Evolutionary conservation across 2,888 invertebrate genomes (phyloP), one percentile per base, ranked within the genome.

Genomic region (Cinara cedri): DNA sequence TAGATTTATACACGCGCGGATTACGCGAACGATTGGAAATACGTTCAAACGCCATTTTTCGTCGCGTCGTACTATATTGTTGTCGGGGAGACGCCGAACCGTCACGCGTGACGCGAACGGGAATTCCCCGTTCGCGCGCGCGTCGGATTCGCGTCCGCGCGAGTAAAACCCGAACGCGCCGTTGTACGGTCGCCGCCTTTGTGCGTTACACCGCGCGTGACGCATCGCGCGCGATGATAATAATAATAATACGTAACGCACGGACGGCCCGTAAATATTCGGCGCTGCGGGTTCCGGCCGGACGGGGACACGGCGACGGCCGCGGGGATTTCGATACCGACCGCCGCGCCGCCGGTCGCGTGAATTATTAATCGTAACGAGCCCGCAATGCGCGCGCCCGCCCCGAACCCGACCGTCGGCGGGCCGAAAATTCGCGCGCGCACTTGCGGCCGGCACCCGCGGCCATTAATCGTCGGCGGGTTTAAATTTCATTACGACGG

Each of bases 341-440:
- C 63, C n/a, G 42, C 42, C 19, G 19, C 55, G 16, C 62, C 34
- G 34, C 34, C 19, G 54, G 65, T 19, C 66, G 19, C 57, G 49
- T 78, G 68, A 60, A 78, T 78, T 78, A 78, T 78, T 78, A 78
- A 78, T 70, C 70, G 46, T 68, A 78, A 78, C 49, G 78, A 78
- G 60, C 49, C 60, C 78, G 51, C 60, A 24, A 62, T 34, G 70
- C 57, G 68, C 57, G 68, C 51, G 57, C 10, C n/a, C 14, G 21
- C n/a, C n/a, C n/a, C n/a, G n/a, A n/a, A n/a, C n/a, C n/a, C n/a
- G n/a, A n/a, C 55, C 13, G 49, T n/a, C 44, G 60, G 49, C 68
- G 10, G n/a, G 55, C 76, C 57, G 76, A 76, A 76, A 60, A 78
- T 70, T 78, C 34, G 78, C 21, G 68, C 21, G 68, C 21, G 51